Conservation (phyloP, 2,888 invertebrate species). For the Malthinus seriepunctatus region DNA sequence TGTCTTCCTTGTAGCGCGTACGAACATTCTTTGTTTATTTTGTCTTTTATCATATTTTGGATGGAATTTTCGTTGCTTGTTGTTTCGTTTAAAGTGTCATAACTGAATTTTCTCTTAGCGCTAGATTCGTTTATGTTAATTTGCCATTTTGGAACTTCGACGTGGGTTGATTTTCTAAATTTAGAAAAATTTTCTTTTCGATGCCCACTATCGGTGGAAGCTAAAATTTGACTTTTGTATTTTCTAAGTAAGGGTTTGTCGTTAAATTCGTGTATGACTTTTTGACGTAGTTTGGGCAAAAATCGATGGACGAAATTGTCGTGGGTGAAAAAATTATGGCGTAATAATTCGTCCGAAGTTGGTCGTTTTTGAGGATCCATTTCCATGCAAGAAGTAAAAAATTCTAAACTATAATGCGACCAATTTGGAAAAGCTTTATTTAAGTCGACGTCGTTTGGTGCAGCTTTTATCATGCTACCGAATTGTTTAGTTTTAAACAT, state of each 20-base stretch:
- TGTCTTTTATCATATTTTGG: conserved; percentile 23
- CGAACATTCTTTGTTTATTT: conserved; percentile 19
- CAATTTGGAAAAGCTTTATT: conserved; percentile 53
- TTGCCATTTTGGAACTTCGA: conserved; percentile 47
- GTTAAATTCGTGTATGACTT: conserved; percentile 66
- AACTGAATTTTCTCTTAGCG: conserved; percentile 47
- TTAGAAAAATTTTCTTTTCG: conserved; percentile 41
- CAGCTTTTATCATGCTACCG: conserved; percentile 50
- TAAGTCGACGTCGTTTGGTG: conserved; percentile 42
- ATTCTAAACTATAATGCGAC: conserved; percentile 54
- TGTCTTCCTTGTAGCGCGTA: conserved; percentile 20
- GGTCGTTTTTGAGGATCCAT: conserved; percentile 71
- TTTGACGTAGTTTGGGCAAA: conserved; percentile 65
- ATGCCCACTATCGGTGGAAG: conserved; percentile 44
- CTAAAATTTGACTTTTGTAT: conserved; percentile 49
- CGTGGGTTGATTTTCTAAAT: conserved; percentile 33
- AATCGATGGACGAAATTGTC: conserved; percentile 70
- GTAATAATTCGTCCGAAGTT: conserved; percentile 64
- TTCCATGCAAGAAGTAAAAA: conserved; percentile 57
- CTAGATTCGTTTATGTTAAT: conserved; percentile 46
- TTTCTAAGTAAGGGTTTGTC: conserved; percentile 58
- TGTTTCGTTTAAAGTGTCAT: conserved; percentile 34
- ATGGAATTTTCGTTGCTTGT: conserved; percentile 21
- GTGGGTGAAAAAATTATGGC: conserved; percentile 67
- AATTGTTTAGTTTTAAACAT: conserved; percentile 55